phyloP scores from a whole-genome alignment of 2,113 vertebrate genomes.

The Marmota monax region DNA sequence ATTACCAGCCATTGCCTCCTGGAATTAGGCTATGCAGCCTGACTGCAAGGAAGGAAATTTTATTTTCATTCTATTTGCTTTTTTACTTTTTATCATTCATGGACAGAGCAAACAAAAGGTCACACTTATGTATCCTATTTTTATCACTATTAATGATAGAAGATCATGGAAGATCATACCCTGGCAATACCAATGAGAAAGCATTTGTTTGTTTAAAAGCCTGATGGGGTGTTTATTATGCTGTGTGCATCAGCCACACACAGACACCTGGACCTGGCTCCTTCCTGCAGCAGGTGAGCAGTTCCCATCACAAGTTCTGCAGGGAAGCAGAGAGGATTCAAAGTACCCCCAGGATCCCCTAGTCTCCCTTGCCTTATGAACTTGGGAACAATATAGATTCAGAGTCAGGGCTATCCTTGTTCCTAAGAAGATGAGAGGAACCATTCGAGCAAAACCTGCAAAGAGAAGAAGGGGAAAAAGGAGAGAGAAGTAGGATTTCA shows the following conservation, averaged over 20 bases:
- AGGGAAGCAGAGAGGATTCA: not conserved
- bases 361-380: not conserved
- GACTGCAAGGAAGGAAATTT: not conserved
- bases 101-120: not conserved
- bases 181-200: not conserved
- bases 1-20: not conserved
- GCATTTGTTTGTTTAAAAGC: not conserved
- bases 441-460: not conserved
- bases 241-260: rapidly evolving
- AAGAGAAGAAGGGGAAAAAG: not conserved
- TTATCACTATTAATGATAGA: slow-evolving; percentile 39
- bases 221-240: not conserved
- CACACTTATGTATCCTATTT: not conserved
- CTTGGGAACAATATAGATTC: not conserved
- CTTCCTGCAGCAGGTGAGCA: not conserved
- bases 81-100: not conserved
- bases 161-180: not conserved
- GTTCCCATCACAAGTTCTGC: not conserved
- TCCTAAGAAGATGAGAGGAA: not conserved
- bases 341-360: not conserved
- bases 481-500: not conserved
- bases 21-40: not conserved
- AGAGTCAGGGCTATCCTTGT: not conserved
- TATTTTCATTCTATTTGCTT: not conserved
- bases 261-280: not conserved